Conservation (phyloP, 1,140 invertebrate species). For the Zeugodacus cucurbitae region DNA sequence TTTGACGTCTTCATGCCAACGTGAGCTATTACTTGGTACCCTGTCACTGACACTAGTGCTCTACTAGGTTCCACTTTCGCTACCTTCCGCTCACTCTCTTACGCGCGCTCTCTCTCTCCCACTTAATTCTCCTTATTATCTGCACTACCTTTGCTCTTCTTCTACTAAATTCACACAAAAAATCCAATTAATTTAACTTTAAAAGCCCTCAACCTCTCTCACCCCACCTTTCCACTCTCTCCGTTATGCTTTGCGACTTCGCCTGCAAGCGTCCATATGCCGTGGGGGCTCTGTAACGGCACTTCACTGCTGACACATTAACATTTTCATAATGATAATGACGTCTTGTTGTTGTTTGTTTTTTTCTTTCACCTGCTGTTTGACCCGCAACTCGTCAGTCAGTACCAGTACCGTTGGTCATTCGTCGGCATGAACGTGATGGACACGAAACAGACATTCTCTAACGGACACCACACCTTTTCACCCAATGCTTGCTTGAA, state of each 20-base stretch:
- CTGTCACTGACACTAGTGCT: background rate
- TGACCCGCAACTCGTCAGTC: background rate
- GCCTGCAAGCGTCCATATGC: background rate
- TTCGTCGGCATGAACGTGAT: background rate
- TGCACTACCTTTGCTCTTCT: background rate
- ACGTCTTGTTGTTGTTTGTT: background rate
- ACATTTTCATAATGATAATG: constrained; percentile 23
- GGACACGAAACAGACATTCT: background rate
- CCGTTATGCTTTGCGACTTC: background rate
- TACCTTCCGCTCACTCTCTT: background rate
- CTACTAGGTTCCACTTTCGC: background rate
- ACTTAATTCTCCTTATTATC: background rate
- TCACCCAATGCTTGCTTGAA: background rate
- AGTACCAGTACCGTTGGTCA: background rate
- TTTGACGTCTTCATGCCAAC: background rate
- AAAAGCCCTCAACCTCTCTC: background rate
- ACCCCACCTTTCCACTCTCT: background rate
- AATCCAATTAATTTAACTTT: constrained; percentile 35
- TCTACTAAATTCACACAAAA: background rate
- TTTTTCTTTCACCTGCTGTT: background rate
- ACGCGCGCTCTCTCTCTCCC: background rate
- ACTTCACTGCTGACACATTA: constrained; percentile 35
- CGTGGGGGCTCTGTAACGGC: background rate
- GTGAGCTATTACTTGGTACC: background rate
- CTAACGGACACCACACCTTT: constrained; percentile 18